Conservation (phyloP, 2,113 vertebrate genomes). For the Callithrix jacchus region DNA sequence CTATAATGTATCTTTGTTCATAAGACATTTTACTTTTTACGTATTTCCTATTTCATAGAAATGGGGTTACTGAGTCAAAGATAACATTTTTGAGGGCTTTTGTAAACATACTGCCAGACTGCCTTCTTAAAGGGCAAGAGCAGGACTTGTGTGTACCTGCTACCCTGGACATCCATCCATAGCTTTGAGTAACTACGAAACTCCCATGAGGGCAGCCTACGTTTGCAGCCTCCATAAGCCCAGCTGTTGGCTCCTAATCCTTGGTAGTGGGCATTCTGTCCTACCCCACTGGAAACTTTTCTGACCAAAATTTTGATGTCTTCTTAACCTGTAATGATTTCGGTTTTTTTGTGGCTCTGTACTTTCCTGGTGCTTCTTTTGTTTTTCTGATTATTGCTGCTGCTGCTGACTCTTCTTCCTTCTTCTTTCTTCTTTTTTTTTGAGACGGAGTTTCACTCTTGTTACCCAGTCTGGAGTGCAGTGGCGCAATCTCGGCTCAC, state of each 20-base stretch:
- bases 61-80: background rate
- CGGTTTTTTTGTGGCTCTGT: background rate
- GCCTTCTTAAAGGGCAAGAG: background rate
- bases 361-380: background rate
- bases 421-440: background rate
- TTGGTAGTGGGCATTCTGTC: background rate
- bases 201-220: accelerated
- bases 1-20: background rate
- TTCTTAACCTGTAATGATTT: background rate
- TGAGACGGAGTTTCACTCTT: too few relatives aligned
- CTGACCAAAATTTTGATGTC: background rate
- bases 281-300: background rate
- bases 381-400: background rate
- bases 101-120: background rate
- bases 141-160: background rate
- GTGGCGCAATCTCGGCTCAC: too few relatives aligned
- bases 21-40: constrained; percentile 2
- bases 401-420: too few relatives aligned
- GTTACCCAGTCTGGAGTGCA: too few relatives aligned
- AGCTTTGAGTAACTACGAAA: background rate
- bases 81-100: background rate
- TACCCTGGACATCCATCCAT: background rate
- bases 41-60: background rate
- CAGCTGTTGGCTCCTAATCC: background rate
- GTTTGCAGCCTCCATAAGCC: background rate